Evolutionary conservation across 2,888 invertebrate genomes (phyloP).

Genomic region (Hirudinaria manillensis): DNA sequence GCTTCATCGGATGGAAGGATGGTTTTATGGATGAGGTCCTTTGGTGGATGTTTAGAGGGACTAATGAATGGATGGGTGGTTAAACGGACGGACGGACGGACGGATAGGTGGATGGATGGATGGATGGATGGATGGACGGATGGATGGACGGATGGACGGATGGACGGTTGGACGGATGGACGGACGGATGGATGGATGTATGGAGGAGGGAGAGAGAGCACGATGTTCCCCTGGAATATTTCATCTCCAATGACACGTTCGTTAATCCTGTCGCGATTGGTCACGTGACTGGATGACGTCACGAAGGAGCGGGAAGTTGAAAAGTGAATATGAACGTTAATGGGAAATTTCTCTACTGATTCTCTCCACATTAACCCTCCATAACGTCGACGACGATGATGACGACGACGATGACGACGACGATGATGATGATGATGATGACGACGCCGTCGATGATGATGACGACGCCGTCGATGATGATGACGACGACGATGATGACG

Average conservation of each 20-base stretch:
- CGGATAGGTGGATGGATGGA: too few species aligned
- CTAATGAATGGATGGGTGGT: too few species aligned
- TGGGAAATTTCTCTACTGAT: not conserved
- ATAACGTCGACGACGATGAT: slow-evolving; percentile 6
- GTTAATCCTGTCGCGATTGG: slow-evolving; percentile 19
- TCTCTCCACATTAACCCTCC: too few species aligned
- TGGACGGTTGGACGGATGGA: too few species aligned
- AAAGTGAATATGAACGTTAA: slow-evolving; percentile 14
- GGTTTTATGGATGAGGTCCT: too few species aligned
- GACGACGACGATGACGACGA: slow-evolving; percentile 4
- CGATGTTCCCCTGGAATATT: slow-evolving; percentile 3
- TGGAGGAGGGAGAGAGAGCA: not conserved
- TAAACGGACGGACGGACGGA: too few species aligned
- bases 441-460: not conserved
- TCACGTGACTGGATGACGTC: slow-evolving; percentile 16
- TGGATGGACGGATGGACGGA: too few species aligned
- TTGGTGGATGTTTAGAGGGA: too few species aligned
- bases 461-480: not conserved
- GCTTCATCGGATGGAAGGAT: too few species aligned
- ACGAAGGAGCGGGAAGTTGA: slow-evolving; percentile 9
- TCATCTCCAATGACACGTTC: slow-evolving; percentile 15
- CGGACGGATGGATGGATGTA: too few species aligned
- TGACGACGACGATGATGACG: slow-evolving; percentile 1
- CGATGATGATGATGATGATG: not conserved
- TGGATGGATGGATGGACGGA: too few species aligned